These are phyloP conservation scores for Papilio helenus DNA, from an alignment of 1,140 invertebrate genomes.

Conservation along the genomic window DNA sequence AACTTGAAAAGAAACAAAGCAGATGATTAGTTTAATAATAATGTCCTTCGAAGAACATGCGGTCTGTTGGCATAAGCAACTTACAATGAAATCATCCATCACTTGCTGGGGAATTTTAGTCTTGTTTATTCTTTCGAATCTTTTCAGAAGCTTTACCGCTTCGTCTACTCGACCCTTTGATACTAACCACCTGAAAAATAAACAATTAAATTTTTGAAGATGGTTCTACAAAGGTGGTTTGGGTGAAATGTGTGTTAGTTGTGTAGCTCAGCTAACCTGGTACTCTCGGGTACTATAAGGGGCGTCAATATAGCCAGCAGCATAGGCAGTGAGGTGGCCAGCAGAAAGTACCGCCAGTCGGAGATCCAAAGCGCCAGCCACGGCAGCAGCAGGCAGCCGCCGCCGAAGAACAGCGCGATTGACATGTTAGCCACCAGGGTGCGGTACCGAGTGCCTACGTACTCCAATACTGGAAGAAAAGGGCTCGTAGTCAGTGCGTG, in stretches of 20 bases:
- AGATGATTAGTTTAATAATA: background rate
- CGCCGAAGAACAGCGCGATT: conserved; percentile 84
- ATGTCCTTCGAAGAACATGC: background rate
- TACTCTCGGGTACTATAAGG: conserved; percentile 68
- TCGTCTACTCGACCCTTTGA: conserved; percentile 85
- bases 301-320: conserved; percentile 56
- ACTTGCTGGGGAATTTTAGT: conserved; percentile 86
- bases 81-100: conserved; percentile 87
- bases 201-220: background rate
- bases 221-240: background rate
- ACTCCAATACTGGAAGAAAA: conserved; percentile 65
- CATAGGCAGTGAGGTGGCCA: conserved; percentile 70
- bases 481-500: background rate
- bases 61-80: conserved; percentile 42
- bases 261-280: conserved; percentile 52
- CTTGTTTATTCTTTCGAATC: conserved; percentile 90
- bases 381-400: conserved; percentile 80
- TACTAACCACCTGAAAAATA: conserved; percentile 80
- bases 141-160: conserved; percentile 87
- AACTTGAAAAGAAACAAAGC: conserved; percentile 41
- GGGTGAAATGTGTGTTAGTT: background rate
- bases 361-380: conserved; percentile 76
- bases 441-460: conserved; percentile 77
- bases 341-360: conserved; percentile 80
- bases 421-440: conserved; percentile 83